Base-by-base conservation (phyloP, 1,140 invertebrate genomes). In the Formica selysi region DNA sequence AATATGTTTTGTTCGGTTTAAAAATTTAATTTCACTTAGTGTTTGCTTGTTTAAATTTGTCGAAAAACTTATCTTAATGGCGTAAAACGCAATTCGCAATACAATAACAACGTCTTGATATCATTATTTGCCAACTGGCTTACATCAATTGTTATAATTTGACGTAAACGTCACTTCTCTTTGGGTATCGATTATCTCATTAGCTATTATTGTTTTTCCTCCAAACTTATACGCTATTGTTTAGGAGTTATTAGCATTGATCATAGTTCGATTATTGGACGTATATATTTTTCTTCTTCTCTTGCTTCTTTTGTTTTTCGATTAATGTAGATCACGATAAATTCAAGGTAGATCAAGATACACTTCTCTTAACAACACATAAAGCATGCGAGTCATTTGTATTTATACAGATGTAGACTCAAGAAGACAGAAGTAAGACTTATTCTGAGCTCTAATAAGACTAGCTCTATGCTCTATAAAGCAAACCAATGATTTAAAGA, bases 31-130 rank as follows among this genome's bases (percentile, higher is more conserved):
- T 41, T 7, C n/a, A 36, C 38, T 11, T 73, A 51, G 11, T 32
- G 16, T 38, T 70, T 41, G 36, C 36, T 59, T 48, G 22, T 51
- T 83, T 13, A 13, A 22, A 11, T 64, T 83, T 4, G 51, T 48
- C 22, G 54, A 44, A 73, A 5, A 80, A 26, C 13, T 73, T 73
- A 71, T 71, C 51, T 71, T 16, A 59, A 26, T 61, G 26, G 38
- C 51, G 48, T 29, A 59, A 71, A 59, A 11, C 22, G 3, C 7
- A 32, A 48, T 48, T 3, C 13, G 8, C 26, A 44, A 32, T 59
- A n/a, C n/a, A 80, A 41, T 29, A 38, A 8, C 10, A 65, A 32
- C 36, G 36, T 7, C 36, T 5, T 74, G 68, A 83, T n/a, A 38
- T 61, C 19, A 83, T 61, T 38, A 11, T 22, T 71, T 61, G 11